phyloP scores from a whole-genome alignment of 2,797 vertebrate genomes.

The Borostomias antarcticus region DNA sequence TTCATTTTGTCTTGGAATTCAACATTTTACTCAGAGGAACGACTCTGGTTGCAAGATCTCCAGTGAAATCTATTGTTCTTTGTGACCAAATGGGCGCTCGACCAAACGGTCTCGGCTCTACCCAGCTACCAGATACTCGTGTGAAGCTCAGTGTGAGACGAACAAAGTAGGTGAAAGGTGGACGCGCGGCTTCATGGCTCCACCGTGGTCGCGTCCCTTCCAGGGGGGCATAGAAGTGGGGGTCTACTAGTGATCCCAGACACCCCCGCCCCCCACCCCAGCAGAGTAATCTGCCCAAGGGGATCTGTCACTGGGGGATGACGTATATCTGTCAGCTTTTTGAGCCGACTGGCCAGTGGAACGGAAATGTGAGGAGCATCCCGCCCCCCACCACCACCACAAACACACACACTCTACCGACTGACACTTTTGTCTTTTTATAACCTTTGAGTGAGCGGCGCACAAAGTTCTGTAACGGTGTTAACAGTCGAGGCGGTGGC shows the following conservation, averaged over 20 bases:
- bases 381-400: no score
- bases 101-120: background rate
- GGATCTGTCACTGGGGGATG: constrained; percentile 52
- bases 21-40: background rate
- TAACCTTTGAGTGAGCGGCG: constrained; percentile 59
- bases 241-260: constrained; percentile 11
- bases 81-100: background rate
- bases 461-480: constrained; percentile 57
- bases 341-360: constrained; percentile 40
- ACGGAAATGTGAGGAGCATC: constrained; percentile 33
- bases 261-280: constrained; percentile 53
- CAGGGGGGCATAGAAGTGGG: background rate
- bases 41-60: background rate
- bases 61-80: background rate
- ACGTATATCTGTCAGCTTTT: constrained; percentile 47
- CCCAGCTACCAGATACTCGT: background rate
- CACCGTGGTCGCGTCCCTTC: background rate
- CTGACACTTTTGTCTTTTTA: constrained; percentile 50
- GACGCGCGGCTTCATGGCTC: no score
- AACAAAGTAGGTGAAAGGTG: background rate
- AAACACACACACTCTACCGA: constrained; percentile 14
- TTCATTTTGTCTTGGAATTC: background rate
- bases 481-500: constrained; percentile 49
- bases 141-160: no score
- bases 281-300: no score